A percentile compares a stretch with the other conserved stretches of the same genome.
These are phyloP conservation scores for Paracyclopina nana DNA, from an alignment of 1,140 invertebrate species.

Conservation along the genomic window DNA sequence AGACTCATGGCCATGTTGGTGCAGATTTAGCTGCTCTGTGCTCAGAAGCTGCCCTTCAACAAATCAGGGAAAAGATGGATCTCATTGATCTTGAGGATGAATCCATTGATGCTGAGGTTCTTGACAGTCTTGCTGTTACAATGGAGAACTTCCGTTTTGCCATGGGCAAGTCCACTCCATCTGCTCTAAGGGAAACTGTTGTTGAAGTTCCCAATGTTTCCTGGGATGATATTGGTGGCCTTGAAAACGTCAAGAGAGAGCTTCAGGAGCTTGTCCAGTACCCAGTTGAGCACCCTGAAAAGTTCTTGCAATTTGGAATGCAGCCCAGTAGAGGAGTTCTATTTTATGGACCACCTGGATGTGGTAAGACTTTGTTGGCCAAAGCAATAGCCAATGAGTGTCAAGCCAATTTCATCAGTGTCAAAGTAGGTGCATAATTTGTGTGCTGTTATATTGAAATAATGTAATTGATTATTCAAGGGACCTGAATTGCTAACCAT, in stretches of 20 bases:
- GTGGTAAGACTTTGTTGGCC: slow-evolving; percentile 74
- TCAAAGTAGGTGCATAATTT: no score
- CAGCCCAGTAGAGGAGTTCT: slow-evolving; percentile 93
- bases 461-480: no score
- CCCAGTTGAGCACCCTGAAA: slow-evolving; percentile 98
- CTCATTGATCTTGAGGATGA: slow-evolving; percentile 98
- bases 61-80: slow-evolving; percentile 99
- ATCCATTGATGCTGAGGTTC: slow-evolving; percentile 93
- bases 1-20: slow-evolving; percentile 95
- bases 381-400: slow-evolving; percentile 99
- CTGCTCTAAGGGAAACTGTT: slow-evolving; percentile 88
- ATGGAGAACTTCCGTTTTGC: slow-evolving; percentile 99
- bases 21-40: slow-evolving; percentile 96
- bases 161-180: slow-evolving; percentile 95
- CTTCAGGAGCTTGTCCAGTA: slow-evolving; percentile 53
- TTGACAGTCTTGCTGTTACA: slow-evolving; percentile 86
- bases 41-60: slow-evolving; percentile 97
- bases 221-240: slow-evolving; percentile 93
- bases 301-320: slow-evolving; percentile 99
- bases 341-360: slow-evolving; percentile 90
- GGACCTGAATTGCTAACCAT: slow-evolving; percentile 96
- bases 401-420: slow-evolving; percentile 98
- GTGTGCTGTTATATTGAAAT: no score
- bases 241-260: slow-evolving; percentile 91
- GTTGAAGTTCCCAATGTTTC: slow-evolving; percentile 94